Evolutionary conservation across 2,888 invertebrate genomes (phyloP).

Genomic region (Agrochola circellaris): DNA sequence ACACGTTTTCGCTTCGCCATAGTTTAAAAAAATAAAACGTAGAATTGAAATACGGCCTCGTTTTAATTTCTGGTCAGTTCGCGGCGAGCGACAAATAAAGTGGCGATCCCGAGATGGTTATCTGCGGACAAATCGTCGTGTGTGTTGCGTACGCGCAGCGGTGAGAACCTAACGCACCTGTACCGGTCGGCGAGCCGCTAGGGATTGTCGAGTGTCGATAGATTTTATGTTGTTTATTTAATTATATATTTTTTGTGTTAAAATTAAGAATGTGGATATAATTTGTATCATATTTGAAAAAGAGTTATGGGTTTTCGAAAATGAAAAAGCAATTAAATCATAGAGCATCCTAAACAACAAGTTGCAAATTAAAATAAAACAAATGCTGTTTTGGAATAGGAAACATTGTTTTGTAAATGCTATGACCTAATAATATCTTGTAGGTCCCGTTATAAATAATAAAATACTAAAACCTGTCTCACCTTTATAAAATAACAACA

Average conservation of each 20-base stretch:
- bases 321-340: neutral
- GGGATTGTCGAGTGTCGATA: slow-evolving; percentile 69
- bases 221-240: slow-evolving; percentile 6
- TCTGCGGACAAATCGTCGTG: slow-evolving; percentile 83
- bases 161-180: slow-evolving; percentile 90
- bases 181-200: slow-evolving; percentile 82
- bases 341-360: neutral
- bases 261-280: neutral
- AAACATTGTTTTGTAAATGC: neutral
- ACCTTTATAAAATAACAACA: neutral
- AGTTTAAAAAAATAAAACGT: slow-evolving; percentile 57
- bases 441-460: neutral
- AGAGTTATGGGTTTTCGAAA: neutral
- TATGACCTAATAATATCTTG: neutral
- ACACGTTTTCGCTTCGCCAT: slow-evolving; percentile 42
- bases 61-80: slow-evolving; percentile 65
- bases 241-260: neutral
- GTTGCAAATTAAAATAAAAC: neutral
- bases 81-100: slow-evolving; percentile 76
- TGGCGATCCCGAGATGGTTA: slow-evolving; percentile 79
- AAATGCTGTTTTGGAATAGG: neutral
- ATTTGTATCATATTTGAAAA: neutral
- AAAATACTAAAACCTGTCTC: neutral
- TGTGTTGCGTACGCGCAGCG: slow-evolving; percentile 75
- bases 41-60: slow-evolving; percentile 58